Percentiles rank a stretch among this genome's conserved stretches.
Conservation (phyloP, 2,113 vertebrate species). For the Pheucticus melanocephalus region DNA sequence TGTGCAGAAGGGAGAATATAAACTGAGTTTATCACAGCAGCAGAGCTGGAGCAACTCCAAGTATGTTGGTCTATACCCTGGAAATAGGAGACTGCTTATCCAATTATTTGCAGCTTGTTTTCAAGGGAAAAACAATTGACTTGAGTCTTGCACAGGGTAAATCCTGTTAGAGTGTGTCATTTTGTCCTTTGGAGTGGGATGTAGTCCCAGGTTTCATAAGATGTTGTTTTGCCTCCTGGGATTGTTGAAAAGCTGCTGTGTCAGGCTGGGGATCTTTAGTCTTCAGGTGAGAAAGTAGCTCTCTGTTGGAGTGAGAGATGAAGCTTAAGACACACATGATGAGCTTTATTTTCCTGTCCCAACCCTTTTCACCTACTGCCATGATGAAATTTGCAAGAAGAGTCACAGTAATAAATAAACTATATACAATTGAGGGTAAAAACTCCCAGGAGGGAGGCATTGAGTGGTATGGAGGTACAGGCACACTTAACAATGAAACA, state of each 20-base stretch:
- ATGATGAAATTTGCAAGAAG: not conserved
- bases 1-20: not conserved
- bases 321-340: not conserved
- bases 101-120: not conserved
- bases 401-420: slow-evolving; percentile 5
- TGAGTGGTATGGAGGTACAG: not conserved
- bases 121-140: not conserved
- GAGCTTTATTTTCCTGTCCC: not conserved
- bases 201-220: not conserved
- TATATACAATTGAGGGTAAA: not conserved
- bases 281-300: not conserved
- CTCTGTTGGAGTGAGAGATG: not conserved
- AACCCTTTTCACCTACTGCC: not conserved
- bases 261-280: not conserved
- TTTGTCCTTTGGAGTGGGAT: not conserved
- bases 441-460: not conserved
- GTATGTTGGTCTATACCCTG: not conserved
- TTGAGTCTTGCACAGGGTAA: not conserved
- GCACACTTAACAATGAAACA: not conserved
- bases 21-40: not conserved
- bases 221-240: not conserved
- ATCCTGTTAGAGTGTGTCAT: not conserved
- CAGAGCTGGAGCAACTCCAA: not conserved
- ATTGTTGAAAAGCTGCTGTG: not conserved
- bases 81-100: not conserved